These are phyloP conservation scores for Drosophila basisetae DNA, from an alignment of 2,888 invertebrate species.

Conservation along the genomic window DNA sequence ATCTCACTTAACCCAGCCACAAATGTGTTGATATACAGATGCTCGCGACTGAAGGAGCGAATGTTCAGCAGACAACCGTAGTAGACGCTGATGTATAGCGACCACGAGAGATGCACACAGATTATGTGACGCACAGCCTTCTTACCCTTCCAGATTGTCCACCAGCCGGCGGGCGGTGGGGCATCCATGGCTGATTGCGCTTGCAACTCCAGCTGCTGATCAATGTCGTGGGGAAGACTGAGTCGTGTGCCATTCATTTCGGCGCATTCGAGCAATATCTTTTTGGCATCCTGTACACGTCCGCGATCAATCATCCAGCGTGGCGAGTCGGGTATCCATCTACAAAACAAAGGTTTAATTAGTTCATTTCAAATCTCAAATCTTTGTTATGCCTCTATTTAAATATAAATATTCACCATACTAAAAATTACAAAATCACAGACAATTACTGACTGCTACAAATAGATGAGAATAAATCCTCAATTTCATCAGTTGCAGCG, in stretches of 20 bases:
- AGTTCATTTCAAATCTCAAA: neutral
- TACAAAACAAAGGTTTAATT: constrained; percentile 35
- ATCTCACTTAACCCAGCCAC: constrained; percentile 85
- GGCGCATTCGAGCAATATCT: constrained; percentile 84
- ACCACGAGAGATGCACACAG: constrained; percentile 85
- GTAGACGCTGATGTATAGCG: constrained; percentile 85
- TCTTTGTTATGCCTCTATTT: neutral
- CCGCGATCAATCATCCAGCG: constrained; percentile 86
- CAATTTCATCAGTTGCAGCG: neutral
- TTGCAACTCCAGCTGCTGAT: constrained; percentile 84
- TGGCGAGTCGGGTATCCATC: constrained; percentile 86
- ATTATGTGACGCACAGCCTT: constrained; percentile 83
- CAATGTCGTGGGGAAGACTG: constrained; percentile 84
- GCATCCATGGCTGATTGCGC: constrained; percentile 84
- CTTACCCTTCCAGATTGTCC: constrained; percentile 84
- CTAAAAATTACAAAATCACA: neutral
- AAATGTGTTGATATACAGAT: constrained; percentile 85
- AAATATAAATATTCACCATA: neutral
- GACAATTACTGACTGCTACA: neutral
- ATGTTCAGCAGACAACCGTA: constrained; percentile 86
- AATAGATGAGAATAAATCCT: neutral
- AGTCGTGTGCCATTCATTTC: constrained; percentile 84
- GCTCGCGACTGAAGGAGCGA: constrained; percentile 85
- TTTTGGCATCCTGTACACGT: constrained; percentile 84
- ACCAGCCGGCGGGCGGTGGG: constrained; percentile 84